Base-by-base conservation (phyloP, 1,140 invertebrate species). In the Drosophila subobscura region DNA sequence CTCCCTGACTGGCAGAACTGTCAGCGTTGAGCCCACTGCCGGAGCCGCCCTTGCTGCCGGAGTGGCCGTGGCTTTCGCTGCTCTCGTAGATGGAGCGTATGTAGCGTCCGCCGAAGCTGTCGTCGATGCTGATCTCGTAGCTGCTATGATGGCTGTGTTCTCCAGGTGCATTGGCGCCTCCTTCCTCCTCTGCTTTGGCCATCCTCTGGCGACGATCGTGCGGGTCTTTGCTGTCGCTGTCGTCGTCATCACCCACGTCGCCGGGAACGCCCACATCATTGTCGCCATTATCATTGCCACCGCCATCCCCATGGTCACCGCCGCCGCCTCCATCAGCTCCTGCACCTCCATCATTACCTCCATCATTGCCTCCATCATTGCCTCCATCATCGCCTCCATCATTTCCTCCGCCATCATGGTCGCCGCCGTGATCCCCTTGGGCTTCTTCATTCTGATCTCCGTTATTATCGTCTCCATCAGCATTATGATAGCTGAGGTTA, bases 91-190 rank as follows among this genome's bases (percentile, higher is more conserved):
- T 88, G 60, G 83, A 79, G 16, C 75, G 79, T 5, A 89, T 64
- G 40, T 83, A 83, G 5, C 83, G 67, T 0, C 76, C 83, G 22
- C 83, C 84, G 22, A 88, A 79, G 47, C 79, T 88, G n/a, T 88
- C 79, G 25, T 88, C 83, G 42, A 88, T 88, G 50, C 83, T 83
- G 79, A 89, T 77, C 64, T 83, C 84, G 20, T 79, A 89, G 84
- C 84, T 88, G 70, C 79, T 84, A 52, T 86, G 83, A 45, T 88
- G 78, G 33, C 72, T 79, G 57, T 88, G 75, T 6, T 50, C 75
- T 40, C 37, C 5, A 37, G 23, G 10, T 16, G 5, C 1, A 0
- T 53, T 44, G 2, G 0, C 41, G 0, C 0, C 1, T 7, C 0
- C 14, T 4, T 51, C 22, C 8, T 2, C 22, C 20, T 45, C 10